Base-by-base conservation (phyloP, 2,797 vertebrate genomes). In the Sebastiscus tertius region DNA sequence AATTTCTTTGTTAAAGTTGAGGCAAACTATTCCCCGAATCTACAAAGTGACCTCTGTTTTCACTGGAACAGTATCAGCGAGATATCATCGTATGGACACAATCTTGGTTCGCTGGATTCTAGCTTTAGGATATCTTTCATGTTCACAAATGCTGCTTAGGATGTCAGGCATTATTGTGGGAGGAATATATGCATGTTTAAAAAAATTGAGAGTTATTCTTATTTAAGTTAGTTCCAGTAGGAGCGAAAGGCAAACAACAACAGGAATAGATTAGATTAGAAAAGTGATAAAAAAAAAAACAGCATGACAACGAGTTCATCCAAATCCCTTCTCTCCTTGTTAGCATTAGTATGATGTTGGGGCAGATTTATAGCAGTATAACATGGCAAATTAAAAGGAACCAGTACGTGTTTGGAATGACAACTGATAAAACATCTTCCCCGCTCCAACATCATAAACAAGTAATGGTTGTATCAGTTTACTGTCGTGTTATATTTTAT, bases 391-490 rank as follows among this genome's bases (percentile, higher is more conserved):
- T 91, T 91, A 92, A 93, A 90, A 88, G 49, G 82, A 82, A 81
- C 73, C 65, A 6, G 79, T 87, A 88, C 90, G 90, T 94, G 92
- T 87, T 77, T 52, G 29, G 92, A 93, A 92, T 93, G 55, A 83
- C 36, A 91, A 91, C 60, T 39, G 61, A 72, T 72, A 20, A 11
- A 60, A 26, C 56, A 64, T 80, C 78, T 58, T 84, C 64, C 46
- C 68, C 49, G 72, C 87, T 79, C 70, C 77, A 67, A 80, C 82
- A 88, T 88, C 89, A 92, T 94, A 94, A 95, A 94, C 91, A 91
- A 88, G 88, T 88, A 89, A 92, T 80, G 88, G 87, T 88, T 84
- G 79, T 88, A 91, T 92, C 89, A 89, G 77, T 94, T 95, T 92
- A 92, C 81, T 88, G 88, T 90, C 46, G 49, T 82, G 85, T 86